Percentiles rank a stretch among this genome's conserved stretches.
phyloP scores from a whole-genome alignment of 2,888 invertebrate species.

The Diploptera punctata region DNA sequence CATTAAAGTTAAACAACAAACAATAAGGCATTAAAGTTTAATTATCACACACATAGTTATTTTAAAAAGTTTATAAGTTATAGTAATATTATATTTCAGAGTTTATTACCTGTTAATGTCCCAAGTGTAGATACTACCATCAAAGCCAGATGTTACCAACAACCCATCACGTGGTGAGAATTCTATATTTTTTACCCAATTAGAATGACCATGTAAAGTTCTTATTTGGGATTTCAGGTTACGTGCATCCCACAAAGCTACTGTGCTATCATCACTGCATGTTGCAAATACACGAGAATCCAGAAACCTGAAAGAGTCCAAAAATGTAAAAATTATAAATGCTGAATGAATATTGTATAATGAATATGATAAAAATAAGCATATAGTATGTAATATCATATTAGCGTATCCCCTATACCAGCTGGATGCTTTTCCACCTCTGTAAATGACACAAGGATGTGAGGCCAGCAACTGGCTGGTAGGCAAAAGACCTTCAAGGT shows the following conservation, averaged over 20 bases:
- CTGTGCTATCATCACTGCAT: conserved; percentile 92
- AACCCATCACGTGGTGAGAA: conserved; percentile 84
- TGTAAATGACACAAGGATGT: no score
- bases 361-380: background rate
- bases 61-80: no score
- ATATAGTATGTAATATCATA: background rate
- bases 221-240: conserved; percentile 79
- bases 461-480: no score
- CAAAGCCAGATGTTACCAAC: conserved; percentile 90
- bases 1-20: no score
- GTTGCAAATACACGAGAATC: conserved; percentile 89
- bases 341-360: background rate
- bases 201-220: conserved; percentile 84
- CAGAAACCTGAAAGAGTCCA: conserved; percentile 72
- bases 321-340: conserved; percentile 31
- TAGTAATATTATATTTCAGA: no score
- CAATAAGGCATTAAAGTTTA: no score
- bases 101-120: conserved; percentile 83
- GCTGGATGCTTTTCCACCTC: no score
- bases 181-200: conserved; percentile 97
- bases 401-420: no score
- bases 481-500: no score
- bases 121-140: conserved; percentile 94
- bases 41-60: no score
- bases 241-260: conserved; percentile 92